A percentile compares a stretch with the other conserved stretches of the same genome.
phyloP scores from a whole-genome alignment of 2,113 vertebrate genomes.

The Melanerpes aurifrons region DNA sequence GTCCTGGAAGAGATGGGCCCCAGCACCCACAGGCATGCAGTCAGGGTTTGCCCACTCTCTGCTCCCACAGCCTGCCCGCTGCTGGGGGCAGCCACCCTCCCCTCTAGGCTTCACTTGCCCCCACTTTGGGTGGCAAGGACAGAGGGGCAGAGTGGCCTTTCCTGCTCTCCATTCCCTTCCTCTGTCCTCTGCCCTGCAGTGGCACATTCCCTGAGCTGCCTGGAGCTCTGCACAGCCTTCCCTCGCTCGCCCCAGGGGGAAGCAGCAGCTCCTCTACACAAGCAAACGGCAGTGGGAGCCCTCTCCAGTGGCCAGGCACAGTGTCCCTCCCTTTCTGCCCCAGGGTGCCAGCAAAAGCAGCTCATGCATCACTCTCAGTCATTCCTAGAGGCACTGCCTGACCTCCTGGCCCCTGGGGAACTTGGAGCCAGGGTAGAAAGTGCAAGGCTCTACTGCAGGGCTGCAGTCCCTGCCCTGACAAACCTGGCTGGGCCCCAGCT shows the following conservation, averaged over 20 bases:
- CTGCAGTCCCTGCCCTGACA: too few species aligned
- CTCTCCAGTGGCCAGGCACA: not conserved
- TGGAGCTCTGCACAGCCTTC: not conserved
- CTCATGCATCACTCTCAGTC: too few species aligned
- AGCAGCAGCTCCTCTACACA: not conserved
- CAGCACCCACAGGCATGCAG: not conserved
- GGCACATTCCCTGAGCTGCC: not conserved
- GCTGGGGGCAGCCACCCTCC: not conserved
- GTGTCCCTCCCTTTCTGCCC: not conserved
- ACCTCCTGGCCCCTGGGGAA: not conserved
- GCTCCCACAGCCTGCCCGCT: not conserved
- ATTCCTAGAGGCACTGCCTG: not conserved
- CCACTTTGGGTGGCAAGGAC: not conserved
- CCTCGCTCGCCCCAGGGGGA: not conserved
- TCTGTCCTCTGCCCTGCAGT: not conserved
- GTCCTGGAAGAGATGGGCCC: constrained; percentile 57
- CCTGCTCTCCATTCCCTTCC: not conserved
- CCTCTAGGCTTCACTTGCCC: not conserved
- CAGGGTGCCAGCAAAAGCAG: not conserved
- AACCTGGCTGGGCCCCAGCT: not conserved
- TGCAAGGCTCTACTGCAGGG: not conserved
- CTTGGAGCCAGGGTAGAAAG: not conserved
- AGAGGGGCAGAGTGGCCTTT: not conserved
- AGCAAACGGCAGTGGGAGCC: not conserved
- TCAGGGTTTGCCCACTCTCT: not conserved